A percentile compares a stretch with the other conserved stretches of the same genome.
Evolutionary conservation across 1,140 invertebrate species (phyloP).

Genomic region (Venturia canescens): DNA sequence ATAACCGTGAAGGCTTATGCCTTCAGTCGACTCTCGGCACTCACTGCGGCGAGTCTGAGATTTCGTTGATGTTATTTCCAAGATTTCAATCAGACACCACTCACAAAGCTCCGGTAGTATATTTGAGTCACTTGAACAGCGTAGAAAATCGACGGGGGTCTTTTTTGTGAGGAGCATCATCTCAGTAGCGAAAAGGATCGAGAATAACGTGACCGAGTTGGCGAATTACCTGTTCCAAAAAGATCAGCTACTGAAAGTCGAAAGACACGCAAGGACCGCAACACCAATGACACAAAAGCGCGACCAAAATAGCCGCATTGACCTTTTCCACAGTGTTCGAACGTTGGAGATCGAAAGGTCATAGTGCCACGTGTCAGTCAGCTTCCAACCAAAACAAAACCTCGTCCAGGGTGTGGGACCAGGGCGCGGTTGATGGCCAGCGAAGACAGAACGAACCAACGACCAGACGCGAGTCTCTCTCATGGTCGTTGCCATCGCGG

Average conservation of each 20-base stretch:
- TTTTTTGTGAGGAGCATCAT: background rate
- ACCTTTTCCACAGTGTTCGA: background rate
- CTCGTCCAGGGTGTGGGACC: background rate
- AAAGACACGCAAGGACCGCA: background rate
- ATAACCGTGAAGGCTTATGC: constrained; percentile 64
- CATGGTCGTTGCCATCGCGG: background rate
- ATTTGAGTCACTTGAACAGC: background rate
- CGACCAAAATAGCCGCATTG: background rate
- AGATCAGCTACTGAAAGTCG: background rate
- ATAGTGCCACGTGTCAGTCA: background rate
- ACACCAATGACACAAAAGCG: background rate
- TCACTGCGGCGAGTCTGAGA: constrained; percentile 65
- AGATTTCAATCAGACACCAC: constrained; percentile 9
- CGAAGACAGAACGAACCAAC: background rate
- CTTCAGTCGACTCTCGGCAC: constrained; percentile 74
- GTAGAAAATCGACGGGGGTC: background rate
- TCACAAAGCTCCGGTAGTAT: background rate
- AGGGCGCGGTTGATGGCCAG: constrained; percentile 9
- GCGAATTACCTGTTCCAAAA: background rate
- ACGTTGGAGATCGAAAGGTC: background rate
- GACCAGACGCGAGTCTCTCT: background rate
- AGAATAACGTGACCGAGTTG: background rate
- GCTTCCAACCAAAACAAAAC: background rate
- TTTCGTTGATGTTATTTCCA: constrained; percentile 41
- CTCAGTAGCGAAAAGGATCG: background rate